Evolutionary conservation across 1,140 invertebrate species (phyloP).

Genomic region (Caerostris extrusa): DNA sequence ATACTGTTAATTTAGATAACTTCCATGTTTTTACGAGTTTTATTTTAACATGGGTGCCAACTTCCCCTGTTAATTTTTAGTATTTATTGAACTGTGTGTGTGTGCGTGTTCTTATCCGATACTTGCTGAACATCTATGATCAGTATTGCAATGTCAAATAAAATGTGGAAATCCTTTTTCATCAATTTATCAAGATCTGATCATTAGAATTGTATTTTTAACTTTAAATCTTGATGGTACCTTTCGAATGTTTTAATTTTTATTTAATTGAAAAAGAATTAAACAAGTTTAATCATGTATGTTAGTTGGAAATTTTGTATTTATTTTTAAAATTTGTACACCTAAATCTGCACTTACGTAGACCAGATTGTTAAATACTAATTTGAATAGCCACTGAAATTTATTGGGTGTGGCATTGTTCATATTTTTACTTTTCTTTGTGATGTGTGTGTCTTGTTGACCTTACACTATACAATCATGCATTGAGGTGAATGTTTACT

Average conservation of each 20-base stretch:
- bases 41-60: constrained; percentile 77
- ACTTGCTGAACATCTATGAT: constrained; percentile 27
- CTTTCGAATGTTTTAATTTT: constrained; percentile 41
- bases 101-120: constrained; percentile 50
- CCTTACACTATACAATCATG: constrained; percentile 75
- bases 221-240: constrained; percentile 51
- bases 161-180: background rate
- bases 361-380: constrained; percentile 9
- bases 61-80: constrained; percentile 73
- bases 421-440: constrained; percentile 51
- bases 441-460: constrained; percentile 53
- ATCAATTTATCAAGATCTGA: constrained; percentile 62
- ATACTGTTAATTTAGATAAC: constrained; percentile 61
- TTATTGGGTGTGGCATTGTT: constrained; percentile 44
- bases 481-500: constrained; percentile 70
- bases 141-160: background rate
- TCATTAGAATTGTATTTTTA: constrained; percentile 12
- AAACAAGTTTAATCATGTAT: constrained; percentile 21
- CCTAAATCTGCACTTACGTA: constrained; percentile 44
- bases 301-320: background rate
- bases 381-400: constrained; percentile 17
- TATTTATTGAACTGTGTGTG: constrained; percentile 71
- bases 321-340: constrained; percentile 61
- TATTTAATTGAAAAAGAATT: background rate
- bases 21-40: constrained; percentile 75